These are phyloP conservation scores for Orchestes rusci DNA, from an alignment of 2,888 invertebrate species.

Conservation along the genomic window DNA sequence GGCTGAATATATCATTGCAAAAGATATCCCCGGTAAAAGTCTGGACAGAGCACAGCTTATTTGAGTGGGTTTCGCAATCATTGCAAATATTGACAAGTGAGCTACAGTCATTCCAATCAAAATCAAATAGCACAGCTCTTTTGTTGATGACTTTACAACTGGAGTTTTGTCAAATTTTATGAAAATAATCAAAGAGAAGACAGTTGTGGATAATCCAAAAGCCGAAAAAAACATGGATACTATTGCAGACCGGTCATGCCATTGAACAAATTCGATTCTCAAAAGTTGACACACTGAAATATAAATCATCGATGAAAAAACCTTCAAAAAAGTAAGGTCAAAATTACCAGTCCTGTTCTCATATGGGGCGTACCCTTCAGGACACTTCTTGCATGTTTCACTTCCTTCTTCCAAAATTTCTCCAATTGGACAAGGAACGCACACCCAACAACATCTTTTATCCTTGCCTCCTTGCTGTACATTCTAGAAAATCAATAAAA, in stretches of 20 bases:
- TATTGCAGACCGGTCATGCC: conserved; percentile 56
- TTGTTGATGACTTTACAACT: conserved; percentile 64
- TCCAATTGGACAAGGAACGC: conserved; percentile 58
- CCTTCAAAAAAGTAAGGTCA: neutral
- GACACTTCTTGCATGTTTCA: conserved; percentile 55
- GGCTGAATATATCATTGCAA: conserved; percentile 67
- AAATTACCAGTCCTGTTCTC: conserved; percentile 51
- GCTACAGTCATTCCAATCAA: conserved; percentile 53
- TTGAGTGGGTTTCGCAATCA: conserved; percentile 55
- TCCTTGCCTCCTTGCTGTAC: conserved; percentile 54
- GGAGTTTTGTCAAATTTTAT: conserved; percentile 65
- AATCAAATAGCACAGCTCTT: conserved; percentile 63
- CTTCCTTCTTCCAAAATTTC: conserved; percentile 49
- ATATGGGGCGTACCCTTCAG: conserved; percentile 59
- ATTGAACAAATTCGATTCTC: conserved; percentile 55
- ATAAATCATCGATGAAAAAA: conserved; percentile 14
- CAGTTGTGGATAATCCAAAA: conserved; percentile 57
- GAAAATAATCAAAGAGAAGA: conserved; percentile 55
- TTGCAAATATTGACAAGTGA: conserved; percentile 56
- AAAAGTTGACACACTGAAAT: conserved; percentile 53
- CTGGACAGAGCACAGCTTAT: conserved; percentile 46
- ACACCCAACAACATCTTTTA: conserved; percentile 70
- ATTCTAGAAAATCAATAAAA: conserved; percentile 40
- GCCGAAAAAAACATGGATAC: conserved; percentile 53
- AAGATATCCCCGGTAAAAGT: conserved; percentile 45